Conservation (phyloP, 2,888 invertebrate species). For the Macrophya annulata region DNA sequence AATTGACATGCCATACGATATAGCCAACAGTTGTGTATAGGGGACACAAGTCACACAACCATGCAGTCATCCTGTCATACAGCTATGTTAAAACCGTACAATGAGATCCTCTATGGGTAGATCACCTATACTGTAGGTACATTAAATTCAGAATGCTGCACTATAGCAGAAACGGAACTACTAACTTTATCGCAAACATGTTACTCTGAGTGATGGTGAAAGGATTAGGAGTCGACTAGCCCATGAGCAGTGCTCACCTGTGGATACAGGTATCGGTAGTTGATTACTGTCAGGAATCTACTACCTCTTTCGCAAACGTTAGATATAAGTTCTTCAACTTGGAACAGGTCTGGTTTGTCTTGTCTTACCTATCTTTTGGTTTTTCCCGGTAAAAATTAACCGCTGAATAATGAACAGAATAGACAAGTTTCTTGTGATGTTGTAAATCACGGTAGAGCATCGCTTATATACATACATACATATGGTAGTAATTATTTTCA, state of each 20-base stretch:
- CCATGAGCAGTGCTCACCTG: slow-evolving; percentile 22
- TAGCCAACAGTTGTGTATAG: neutral
- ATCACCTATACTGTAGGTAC: neutral
- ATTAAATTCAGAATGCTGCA: slow-evolving; percentile 7
- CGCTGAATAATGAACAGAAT: neutral
- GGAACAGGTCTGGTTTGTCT: slow-evolving; percentile 32
- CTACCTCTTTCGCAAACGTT: slow-evolving; percentile 40
- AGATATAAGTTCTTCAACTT: slow-evolving; percentile 19
- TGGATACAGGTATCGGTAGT: slow-evolving; percentile 39
- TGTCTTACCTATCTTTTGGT: neutral
- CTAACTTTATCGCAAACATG: slow-evolving; percentile 45
- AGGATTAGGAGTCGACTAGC: slow-evolving; percentile 47
- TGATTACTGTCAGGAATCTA: neutral
- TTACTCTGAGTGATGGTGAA: slow-evolving; percentile 36
- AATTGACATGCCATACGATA: slow-evolving; percentile 18
- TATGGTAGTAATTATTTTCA: neutral
- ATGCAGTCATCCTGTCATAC: neutral
- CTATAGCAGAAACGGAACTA: slow-evolving; percentile 28
- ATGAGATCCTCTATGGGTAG: slow-evolving; percentile 50
- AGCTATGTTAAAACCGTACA: slow-evolving; percentile 27
- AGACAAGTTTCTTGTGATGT: neutral
- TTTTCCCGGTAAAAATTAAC: neutral
- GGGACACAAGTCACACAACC: slow-evolving; percentile 3
- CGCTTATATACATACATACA: neutral
- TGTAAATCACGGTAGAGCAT: neutral